phyloP scores from a whole-genome alignment of 1,140 invertebrate species.

The Pogonus chalceus region DNA sequence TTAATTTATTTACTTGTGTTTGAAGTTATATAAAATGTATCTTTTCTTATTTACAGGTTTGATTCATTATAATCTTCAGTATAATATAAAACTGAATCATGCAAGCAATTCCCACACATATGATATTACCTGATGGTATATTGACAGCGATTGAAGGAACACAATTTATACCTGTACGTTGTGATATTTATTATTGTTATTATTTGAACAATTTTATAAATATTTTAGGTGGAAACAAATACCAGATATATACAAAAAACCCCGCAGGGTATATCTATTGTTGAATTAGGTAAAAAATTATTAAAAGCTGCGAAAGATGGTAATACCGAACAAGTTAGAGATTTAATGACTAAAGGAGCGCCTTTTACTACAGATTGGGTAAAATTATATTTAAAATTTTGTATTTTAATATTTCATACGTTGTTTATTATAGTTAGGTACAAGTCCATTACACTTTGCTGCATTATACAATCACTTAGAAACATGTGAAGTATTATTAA shows the following conservation, averaged over 20 bases:
- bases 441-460: conserved; percentile 79
- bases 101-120: conserved; percentile 5
- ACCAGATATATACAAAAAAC: conserved; percentile 11
- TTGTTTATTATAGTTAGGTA: conserved; percentile 57
- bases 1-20: conserved; percentile 6
- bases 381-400: conserved; percentile 18
- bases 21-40: conserved; percentile 5
- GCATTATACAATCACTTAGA: conserved; percentile 72
- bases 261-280: conserved; percentile 19
- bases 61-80: not conserved
- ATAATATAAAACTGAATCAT: not conserved
- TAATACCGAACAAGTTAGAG: conserved; percentile 62
- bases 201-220: conserved; percentile 6
- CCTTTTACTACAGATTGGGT: conserved; percentile 91
- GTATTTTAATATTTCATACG: not conserved
- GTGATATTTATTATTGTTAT: conserved; percentile 9
- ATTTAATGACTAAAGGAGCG: conserved; percentile 76
- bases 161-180: conserved; percentile 23
- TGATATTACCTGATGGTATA: conserved; percentile 10
- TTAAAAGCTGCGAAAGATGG: conserved; percentile 68
- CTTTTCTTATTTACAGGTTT: conserved; percentile 22
- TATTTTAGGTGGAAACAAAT: conserved; percentile 21
- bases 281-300: conserved; percentile 72
- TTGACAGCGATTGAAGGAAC: conserved; percentile 25
- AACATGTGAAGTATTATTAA: conserved; percentile 70